Conservation (phyloP, 2,113 vertebrate genomes). For the Malurus cyaneus region DNA sequence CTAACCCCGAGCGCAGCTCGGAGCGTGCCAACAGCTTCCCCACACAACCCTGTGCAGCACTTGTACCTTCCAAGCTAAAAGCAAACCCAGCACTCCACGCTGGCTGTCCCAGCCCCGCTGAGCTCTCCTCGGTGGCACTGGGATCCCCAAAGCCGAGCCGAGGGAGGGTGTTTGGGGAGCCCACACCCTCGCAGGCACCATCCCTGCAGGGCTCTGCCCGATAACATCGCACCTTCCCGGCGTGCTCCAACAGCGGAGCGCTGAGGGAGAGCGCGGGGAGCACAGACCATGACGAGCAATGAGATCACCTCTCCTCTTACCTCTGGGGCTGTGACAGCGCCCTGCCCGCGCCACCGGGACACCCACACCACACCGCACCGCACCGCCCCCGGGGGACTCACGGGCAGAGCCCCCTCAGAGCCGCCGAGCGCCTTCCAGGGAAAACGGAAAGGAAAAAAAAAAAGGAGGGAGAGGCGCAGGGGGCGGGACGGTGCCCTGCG, state of each 20-base stretch:
- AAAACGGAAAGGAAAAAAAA: not conserved
- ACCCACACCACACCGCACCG: not conserved
- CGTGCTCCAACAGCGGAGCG: not conserved
- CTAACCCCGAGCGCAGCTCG: not conserved
- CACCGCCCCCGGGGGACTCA: not conserved
- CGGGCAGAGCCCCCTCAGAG: not conserved
- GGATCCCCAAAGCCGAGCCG: not conserved
- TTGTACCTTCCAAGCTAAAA: accelerated
- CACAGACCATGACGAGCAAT: not conserved
- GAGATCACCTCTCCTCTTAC: not conserved
- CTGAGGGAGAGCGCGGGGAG: no score
- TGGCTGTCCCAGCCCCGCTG: accelerated
- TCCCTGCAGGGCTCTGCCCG: not conserved
- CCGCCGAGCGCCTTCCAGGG: not conserved
- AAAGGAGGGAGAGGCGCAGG: not conserved
- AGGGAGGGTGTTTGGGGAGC: not conserved
- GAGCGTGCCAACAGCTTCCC: not conserved
- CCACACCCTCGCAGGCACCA: not conserved
- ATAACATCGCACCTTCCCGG: not conserved
- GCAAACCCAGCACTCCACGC: accelerated
- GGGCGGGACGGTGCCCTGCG: not conserved
- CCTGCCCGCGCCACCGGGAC: not conserved
- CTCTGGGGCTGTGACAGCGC: not conserved
- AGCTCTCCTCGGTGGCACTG: accelerated
- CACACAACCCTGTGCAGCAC: not conserved